These are phyloP conservation scores for Cryptophagus acutangulus DNA, from an alignment of 2,888 invertebrate genomes.

Conservation along the genomic window DNA sequence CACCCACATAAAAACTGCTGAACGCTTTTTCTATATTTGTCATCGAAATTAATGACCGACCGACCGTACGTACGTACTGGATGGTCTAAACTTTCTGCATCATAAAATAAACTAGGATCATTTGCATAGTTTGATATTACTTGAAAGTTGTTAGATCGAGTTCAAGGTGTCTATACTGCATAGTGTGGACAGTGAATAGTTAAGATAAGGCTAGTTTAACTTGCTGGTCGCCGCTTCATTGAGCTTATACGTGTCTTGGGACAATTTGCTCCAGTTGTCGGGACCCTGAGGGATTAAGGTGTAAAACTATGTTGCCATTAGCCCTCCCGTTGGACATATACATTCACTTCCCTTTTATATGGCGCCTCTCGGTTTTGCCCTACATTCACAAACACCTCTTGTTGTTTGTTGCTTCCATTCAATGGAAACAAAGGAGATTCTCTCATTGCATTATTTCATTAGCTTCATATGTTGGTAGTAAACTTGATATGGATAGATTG, in stretches of 20 bases:
- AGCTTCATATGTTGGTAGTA: conserved; percentile 2
- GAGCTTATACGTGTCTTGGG: conserved; percentile 41
- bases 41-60: conserved; percentile 8
- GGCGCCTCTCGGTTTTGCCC: not conserved
- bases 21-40: conserved; percentile 9
- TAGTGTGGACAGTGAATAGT: conserved; percentile 11
- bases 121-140: conserved; percentile 5
- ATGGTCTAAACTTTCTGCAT: no score
- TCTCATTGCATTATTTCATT: conserved; percentile 12
- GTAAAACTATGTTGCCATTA: conserved; percentile 37
- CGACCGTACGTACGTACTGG: no score
- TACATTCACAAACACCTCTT: conserved; percentile 9
- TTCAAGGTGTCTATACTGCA: no score
- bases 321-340: conserved; percentile 12
- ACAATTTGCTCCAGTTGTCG: conserved; percentile 41
- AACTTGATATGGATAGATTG: not conserved
- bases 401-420: conserved; percentile 6
- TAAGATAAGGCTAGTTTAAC: conserved; percentile 19
- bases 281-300: conserved; percentile 40
- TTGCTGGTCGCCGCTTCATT: conserved; percentile 35
- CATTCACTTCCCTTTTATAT: not conserved
- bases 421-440: conserved; percentile 6
- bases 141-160: conserved; percentile 4
- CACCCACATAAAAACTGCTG: conserved; percentile 6
- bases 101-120: no score